Conservation (phyloP, 2,888 invertebrate genomes). For the Parochlus steinenii region DNA sequence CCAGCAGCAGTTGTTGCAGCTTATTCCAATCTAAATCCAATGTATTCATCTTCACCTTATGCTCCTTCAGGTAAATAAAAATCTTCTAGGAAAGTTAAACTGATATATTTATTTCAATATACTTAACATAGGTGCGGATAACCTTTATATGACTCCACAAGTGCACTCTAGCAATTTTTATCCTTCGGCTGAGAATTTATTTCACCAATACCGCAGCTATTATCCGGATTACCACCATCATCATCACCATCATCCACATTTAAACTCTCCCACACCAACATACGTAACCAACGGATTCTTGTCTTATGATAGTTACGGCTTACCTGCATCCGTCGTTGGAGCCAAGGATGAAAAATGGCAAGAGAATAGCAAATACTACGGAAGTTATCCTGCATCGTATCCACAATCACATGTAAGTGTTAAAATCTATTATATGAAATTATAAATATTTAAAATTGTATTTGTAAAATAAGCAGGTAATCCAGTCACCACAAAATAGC, state of each 20-base stretch:
- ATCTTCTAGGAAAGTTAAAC: too few relatives aligned
- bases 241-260: slow-evolving; percentile 54
- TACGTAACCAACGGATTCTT: slow-evolving; percentile 73
- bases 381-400: slow-evolving; percentile 33
- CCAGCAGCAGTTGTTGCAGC: slow-evolving; percentile 51
- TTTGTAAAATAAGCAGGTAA: slow-evolving; percentile 5
- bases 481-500: slow-evolving; percentile 8
- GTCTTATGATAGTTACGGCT: slow-evolving; percentile 37
- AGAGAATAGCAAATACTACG: slow-evolving; percentile 34
- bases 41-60: slow-evolving; percentile 59
- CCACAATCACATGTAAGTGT: slow-evolving; percentile 26
- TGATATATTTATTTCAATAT: slow-evolving; percentile 41
- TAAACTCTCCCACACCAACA: slow-evolving; percentile 43
- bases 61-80: slow-evolving; percentile 59
- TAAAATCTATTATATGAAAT: not conserved
- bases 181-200: slow-evolving; percentile 69
- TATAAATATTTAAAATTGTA: not conserved
- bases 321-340: slow-evolving; percentile 22
- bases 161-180: slow-evolving; percentile 52
- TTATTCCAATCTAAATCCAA: slow-evolving; percentile 63
- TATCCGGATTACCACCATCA: slow-evolving; percentile 67
- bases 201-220: slow-evolving; percentile 78
- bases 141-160: slow-evolving; percentile 32
- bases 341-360: slow-evolving; percentile 31
- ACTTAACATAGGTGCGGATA: slow-evolving; percentile 28